Percentiles rank a stretch among this genome's conserved stretches.
Evolutionary conservation across 2,888 invertebrate genomes (phyloP).

Genomic region (Tupiocoris notatus): DNA sequence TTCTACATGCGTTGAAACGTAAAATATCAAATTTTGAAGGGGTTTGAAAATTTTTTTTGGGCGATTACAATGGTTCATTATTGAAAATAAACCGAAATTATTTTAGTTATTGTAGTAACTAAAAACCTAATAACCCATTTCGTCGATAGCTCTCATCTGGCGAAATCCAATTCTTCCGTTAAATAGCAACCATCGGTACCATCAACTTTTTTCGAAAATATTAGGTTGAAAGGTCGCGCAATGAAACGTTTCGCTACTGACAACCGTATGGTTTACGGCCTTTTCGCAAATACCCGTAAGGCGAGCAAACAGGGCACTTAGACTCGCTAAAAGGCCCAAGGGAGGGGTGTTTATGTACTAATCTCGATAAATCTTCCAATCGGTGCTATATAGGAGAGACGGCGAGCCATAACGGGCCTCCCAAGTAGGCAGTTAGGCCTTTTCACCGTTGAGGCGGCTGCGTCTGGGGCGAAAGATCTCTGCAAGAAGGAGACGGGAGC

Average conservation of each 20-base stretch:
- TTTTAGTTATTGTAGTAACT: no score
- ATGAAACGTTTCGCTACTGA: not conserved
- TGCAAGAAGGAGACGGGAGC: not conserved
- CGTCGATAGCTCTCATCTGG: no score
- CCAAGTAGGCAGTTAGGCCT: slow-evolving; percentile 33
- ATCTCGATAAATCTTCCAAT: slow-evolving; percentile 39
- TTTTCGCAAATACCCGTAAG: not conserved
- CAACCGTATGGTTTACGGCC: not conserved
- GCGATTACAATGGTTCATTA: no score
- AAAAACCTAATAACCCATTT: no score
- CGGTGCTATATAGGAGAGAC: slow-evolving; percentile 5
- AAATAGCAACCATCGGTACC: no score
- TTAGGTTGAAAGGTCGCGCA: no score
- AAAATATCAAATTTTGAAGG: no score
- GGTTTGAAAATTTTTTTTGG: no score
- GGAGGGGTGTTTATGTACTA: slow-evolving; percentile 30
- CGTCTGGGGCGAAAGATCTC: not conserved
- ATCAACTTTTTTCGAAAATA: no score
- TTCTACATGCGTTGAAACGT: no score
- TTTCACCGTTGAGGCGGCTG: not conserved
- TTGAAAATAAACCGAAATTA: no score
- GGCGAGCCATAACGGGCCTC: slow-evolving; percentile 23
- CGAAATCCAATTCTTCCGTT: no score
- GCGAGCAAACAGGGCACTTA: slow-evolving; percentile 36
- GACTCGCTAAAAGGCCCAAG: slow-evolving; percentile 19